These are phyloP conservation scores for Pleuronectes platessa DNA, from an alignment of 2,113 vertebrate species.

Conservation along the genomic window DNA sequence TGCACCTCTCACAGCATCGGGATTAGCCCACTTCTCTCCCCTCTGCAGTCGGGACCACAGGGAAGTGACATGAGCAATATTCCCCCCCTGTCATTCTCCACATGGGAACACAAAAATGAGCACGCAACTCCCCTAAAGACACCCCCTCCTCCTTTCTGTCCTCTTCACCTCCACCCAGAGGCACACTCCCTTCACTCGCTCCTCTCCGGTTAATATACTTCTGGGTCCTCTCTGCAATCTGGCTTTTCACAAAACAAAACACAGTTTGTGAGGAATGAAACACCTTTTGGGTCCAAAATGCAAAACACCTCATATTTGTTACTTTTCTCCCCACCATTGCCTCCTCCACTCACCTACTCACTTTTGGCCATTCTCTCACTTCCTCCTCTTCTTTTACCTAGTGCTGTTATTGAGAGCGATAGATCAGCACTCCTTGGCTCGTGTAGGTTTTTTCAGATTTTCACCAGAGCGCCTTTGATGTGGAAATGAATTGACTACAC, in stretches of 20 bases:
- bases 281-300: constrained; percentile 27
- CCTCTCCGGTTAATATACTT: constrained; percentile 42
- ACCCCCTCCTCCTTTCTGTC: neutral
- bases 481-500: constrained; percentile 68
- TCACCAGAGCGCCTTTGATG: constrained; percentile 65
- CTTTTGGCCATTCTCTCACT: neutral
- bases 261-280: constrained; percentile 37
- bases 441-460: constrained; percentile 54
- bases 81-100: constrained; percentile 22
- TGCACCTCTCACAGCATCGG: constrained; percentile 26
- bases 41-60: constrained; percentile 41
- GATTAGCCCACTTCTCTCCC: constrained; percentile 61
- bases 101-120: constrained; percentile 24
- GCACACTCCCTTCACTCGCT: neutral
- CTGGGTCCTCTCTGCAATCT: neutral
- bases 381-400: constrained; percentile 6
- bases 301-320: neutral
- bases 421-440: constrained; percentile 9
- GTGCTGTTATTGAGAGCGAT: constrained; percentile 22
- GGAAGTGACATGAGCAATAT: constrained; percentile 54
- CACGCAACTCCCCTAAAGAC: neutral
- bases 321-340: constrained; percentile 20
- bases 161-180: neutral
- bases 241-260: constrained; percentile 38
- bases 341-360: neutral